Base-by-base conservation (phyloP, 2,797 vertebrate species). In the Alcedo quadribrachys region DNA sequence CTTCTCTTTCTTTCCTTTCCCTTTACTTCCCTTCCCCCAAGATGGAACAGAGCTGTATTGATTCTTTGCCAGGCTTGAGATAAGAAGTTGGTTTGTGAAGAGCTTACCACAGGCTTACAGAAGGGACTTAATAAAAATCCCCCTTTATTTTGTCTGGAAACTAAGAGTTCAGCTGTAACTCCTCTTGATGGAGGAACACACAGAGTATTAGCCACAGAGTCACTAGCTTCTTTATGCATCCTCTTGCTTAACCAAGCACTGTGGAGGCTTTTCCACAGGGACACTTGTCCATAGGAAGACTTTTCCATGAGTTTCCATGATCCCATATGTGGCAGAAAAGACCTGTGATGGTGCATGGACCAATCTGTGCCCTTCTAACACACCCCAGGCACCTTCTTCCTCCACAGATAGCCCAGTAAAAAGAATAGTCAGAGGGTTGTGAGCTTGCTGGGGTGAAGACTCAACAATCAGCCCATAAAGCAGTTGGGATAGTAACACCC, bases 341-440 rank as follows among this genome's bases (percentile, higher is more conserved):
- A 50, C 2, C 50, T 12, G 4, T 33, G n/a, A 8, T 11, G 2
- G 19, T 11, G 12, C 2, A 58, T 1, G 3, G n/a, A 37, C 17
- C n/a, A 19, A 5, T 1, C 15, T 15, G 2, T 54, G 12, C 51
- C 5, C 4, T 35, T 51, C 73, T 55, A 45, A 24, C 42, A 21
- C 20, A 19, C 4, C 30, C 25, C 54, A 33, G 20, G 5, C 12
- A 71, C 28, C 25, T 15, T 28, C n/a, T 32, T 55, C 40, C 46
- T 43, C 6, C 53, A 43, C 5, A n/a, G 55, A 61, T 6, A 66
- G 16, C 46, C 33, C 53, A 70, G 5, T 8, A 50, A 53, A 32
- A 1, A 19, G 22, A 18, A 12, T 7, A 5, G 17, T 71, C 43
- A n/a, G 45, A 70, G 19, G 6, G 11, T 5, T 18, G 11, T 6